A percentile compares a stretch with the other conserved stretches of the same genome.
phyloP scores from a whole-genome alignment of 1,140 invertebrate genomes.

The Halictus rubicundus region DNA sequence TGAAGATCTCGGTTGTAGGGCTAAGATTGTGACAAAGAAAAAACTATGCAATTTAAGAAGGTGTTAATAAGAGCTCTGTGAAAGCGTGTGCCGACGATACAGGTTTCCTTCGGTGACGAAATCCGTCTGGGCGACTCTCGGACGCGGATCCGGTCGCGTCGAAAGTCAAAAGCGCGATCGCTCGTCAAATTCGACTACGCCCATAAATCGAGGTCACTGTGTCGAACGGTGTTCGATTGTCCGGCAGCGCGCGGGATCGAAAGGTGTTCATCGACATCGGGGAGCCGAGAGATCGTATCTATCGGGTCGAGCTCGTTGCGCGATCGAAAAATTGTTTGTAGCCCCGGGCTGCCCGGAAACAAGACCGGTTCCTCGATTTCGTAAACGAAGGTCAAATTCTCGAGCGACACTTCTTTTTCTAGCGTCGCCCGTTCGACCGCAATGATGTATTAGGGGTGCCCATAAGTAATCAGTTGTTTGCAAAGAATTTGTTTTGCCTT shows the following conservation, averaged over 20 bases:
- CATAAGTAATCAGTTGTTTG: too few relatives aligned
- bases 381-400: constrained; percentile 48
- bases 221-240: neutral
- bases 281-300: neutral
- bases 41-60: too few relatives aligned
- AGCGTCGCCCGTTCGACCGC: neutral
- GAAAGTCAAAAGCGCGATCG: too few relatives aligned
- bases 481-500: too few relatives aligned
- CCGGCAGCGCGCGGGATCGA: too few relatives aligned
- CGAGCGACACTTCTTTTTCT: neutral
- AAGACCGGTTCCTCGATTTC: constrained; percentile 35
- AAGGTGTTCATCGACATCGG: neutral
- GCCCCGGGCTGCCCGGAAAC: constrained; percentile 47
- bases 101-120: neutral
- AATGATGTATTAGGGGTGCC: too few relatives aligned
- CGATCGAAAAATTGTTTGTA: constrained; percentile 29
- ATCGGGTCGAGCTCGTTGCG: neutral
- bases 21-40: too few relatives aligned
- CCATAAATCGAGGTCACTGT: neutral
- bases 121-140: neutral
- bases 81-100: too few relatives aligned
- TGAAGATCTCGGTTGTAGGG: too few relatives aligned
- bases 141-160: neutral
- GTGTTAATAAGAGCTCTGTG: too few relatives aligned
- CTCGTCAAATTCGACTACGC: neutral